These are phyloP conservation scores for Prunella strophiata DNA, from an alignment of 2,797 vertebrate genomes.

Conservation along the genomic window DNA sequence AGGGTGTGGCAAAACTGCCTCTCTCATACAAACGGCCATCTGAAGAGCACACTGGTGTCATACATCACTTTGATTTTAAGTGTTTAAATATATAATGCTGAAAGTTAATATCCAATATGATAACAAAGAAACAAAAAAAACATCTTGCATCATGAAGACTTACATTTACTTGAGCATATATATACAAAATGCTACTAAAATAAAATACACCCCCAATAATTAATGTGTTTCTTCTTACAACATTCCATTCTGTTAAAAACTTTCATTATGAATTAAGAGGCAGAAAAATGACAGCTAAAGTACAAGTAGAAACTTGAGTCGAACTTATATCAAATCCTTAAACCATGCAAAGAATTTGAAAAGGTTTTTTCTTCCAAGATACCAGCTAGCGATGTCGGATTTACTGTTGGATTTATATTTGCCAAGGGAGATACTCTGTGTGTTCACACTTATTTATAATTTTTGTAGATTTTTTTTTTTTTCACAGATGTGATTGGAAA, in stretches of 20 bases:
- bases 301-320: neutral
- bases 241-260: neutral
- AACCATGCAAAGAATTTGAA: neutral
- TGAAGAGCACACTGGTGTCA: neutral
- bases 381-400: neutral
- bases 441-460: neutral
- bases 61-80: neutral
- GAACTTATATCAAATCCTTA: neutral
- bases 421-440: neutral
- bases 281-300: neutral
- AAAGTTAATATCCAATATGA: neutral
- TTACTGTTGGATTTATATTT: neutral
- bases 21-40: neutral
- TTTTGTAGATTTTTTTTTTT: neutral
- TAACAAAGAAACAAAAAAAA: neutral
- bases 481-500: neutral
- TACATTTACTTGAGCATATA: neutral
- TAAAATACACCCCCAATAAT: accelerated
- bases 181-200: neutral
- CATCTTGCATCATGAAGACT: neutral
- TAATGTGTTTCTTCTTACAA: neutral
- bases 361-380: neutral
- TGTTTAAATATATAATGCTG: neutral
- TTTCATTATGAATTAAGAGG: neutral
- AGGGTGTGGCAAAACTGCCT: neutral